Base-by-base conservation (phyloP, 1,140 invertebrate genomes). In the Drusus annulatus region DNA sequence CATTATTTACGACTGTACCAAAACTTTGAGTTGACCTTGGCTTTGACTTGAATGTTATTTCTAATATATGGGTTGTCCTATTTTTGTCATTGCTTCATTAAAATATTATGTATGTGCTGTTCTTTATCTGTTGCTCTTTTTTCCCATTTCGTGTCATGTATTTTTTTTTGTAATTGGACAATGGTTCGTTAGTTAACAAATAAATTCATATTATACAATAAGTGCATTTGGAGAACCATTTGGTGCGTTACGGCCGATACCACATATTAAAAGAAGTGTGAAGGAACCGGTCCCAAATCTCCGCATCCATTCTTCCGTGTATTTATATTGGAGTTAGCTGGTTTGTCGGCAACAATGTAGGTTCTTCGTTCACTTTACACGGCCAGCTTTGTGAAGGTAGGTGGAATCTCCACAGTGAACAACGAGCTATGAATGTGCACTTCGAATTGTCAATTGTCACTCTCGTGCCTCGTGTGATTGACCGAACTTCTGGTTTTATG, bases 221-320 rank as follows among this genome's bases (percentile, higher is more conserved):
- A 3, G 0, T 36, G 31, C 31, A 36, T 19, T 63, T 63, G 21
- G 60, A 63, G 60, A 63, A 36, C 31, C 31, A 36, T 8, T 36
- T 2, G 31, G 31, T 36, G 31, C 31, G 0, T 36, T 36, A 36
- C 0, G 31, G 5, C 31, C 31, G 31, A 71, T 51, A 71, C 23
- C 68, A 71, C 68, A 71, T n/a, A 63, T 63, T 25, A 58, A 58
- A 58, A 65, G 36, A 71, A 71, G 68, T 71, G 68, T 71, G 68
- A 71, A 71, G 36, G 16, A 71, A 51, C 68, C 19, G 36, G 13
- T 71, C 68, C 23, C 36, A 51, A 21, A 51, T 56, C 21, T 58
- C 25, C 21, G 17, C 7, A 16, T 56, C 71, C 28, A 56, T 74
- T 74, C 19, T 74, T 58, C 52, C 54, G 71, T 28, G 51, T 74